Percentiles rank a stretch among this genome's conserved stretches.
Evolutionary conservation across 2,888 invertebrate species (phyloP).

Genomic region (Lasioglossum figueresi): DNA sequence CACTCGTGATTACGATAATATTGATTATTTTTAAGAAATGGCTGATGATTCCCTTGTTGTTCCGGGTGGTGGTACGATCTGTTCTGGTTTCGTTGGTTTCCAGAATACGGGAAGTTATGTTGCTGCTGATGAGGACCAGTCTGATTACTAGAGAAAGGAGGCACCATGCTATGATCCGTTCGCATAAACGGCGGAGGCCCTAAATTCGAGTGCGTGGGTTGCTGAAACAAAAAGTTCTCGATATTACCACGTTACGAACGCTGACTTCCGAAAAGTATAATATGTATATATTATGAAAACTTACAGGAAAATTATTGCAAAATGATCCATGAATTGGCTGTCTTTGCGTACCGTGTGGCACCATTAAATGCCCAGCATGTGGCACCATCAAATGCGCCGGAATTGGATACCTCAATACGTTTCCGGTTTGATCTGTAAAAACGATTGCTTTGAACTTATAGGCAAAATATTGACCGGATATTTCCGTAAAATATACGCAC

Average conservation of each 20-base stretch:
- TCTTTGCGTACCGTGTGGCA: slow-evolving; percentile 77
- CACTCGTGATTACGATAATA: slow-evolving; percentile 76
- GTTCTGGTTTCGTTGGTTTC: slow-evolving; percentile 79
- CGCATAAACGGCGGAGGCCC: slow-evolving; percentile 82
- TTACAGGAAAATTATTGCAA: slow-evolving; percentile 78
- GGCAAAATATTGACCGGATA: not conserved
- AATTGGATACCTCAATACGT: slow-evolving; percentile 79
- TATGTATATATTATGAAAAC: slow-evolving; percentile 41
- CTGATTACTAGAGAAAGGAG: slow-evolving; percentile 73
- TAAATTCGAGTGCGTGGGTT: slow-evolving; percentile 78
- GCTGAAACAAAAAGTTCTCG: slow-evolving; percentile 76
- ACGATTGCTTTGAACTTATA: not conserved
- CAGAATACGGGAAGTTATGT: slow-evolving; percentile 77
- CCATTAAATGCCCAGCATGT: slow-evolving; percentile 78
- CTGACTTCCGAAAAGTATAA: not conserved
- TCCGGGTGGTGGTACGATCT: slow-evolving; percentile 77
- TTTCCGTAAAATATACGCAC: slow-evolving; percentile 63
- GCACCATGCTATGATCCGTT: slow-evolving; percentile 80
- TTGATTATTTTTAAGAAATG: slow-evolving; percentile 82
- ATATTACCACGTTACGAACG: not conserved
- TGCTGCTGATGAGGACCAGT: slow-evolving; percentile 78
- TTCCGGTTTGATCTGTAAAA: slow-evolving; percentile 65
- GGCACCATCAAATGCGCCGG: slow-evolving; percentile 79
- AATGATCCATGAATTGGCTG: slow-evolving; percentile 79
- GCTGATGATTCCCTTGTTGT: slow-evolving; percentile 78